Conservation (phyloP, 2,113 vertebrate species). For the Desmodus rotundus region DNA sequence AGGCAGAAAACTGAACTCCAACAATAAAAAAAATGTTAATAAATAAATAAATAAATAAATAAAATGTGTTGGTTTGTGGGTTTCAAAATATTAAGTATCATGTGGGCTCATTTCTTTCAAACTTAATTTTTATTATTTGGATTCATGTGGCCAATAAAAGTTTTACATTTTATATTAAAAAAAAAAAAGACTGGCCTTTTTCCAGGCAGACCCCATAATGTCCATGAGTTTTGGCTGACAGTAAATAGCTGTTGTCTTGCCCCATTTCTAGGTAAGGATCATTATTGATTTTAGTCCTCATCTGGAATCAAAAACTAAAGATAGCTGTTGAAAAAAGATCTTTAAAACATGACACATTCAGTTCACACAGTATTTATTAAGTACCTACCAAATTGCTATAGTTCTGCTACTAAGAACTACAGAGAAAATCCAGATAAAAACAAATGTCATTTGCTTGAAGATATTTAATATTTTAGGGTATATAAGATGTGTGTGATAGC, state of each 20-base stretch:
- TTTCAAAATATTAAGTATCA: not conserved
- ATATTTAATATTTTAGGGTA: not conserved
- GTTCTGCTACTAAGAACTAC: not conserved
- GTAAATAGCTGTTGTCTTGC: not conserved
- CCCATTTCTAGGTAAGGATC: not conserved
- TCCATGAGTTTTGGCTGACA: not conserved
- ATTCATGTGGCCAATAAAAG: not conserved
- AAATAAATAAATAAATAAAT: too few species aligned
- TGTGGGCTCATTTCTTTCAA: not conserved
- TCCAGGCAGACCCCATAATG: too few species aligned
- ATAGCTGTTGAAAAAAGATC: not conserved
- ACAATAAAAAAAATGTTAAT: too few species aligned
- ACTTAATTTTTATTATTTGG: not conserved
- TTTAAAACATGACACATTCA: not conserved
- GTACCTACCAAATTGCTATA: not conserved
- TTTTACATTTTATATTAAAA: not conserved
- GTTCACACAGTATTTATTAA: not conserved
- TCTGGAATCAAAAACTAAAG: not conserved
- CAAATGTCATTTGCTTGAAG: not conserved
- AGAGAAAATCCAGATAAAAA: not conserved
- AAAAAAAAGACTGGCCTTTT: too few species aligned
- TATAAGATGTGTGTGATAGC: not conserved
- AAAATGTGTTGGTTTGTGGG: not conserved
- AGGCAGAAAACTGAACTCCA: too few species aligned
- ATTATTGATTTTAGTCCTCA: not conserved